These are phyloP conservation scores for Salvelinus namaycush DNA, from an alignment of 2,113 vertebrate genomes.

Conservation along the genomic window DNA sequence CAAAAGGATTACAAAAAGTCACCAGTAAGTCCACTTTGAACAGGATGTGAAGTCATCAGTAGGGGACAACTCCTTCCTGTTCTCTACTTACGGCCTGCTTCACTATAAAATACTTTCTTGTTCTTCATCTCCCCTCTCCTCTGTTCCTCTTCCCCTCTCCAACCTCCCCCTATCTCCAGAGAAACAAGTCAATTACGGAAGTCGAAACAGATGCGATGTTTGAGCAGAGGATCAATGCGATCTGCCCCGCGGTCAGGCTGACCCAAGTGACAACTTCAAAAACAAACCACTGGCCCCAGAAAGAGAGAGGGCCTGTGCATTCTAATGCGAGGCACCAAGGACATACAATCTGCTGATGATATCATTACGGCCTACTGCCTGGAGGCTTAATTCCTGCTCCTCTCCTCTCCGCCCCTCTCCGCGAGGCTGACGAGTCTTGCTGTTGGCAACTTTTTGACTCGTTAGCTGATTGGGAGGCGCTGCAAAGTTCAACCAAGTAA, in stretches of 20 bases:
- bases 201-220: constrained; percentile 16
- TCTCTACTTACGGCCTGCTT: too few species aligned
- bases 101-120: too few species aligned
- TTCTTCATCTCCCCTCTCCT: neutral
- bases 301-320: constrained; percentile 1
- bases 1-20: too few species aligned
- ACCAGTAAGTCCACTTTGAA: too few species aligned
- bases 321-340: constrained; percentile 45
- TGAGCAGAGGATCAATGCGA: constrained; percentile 4
- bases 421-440: constrained; percentile 38
- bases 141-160: neutral
- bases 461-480: constrained; percentile 48
- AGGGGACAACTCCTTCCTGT: too few species aligned
- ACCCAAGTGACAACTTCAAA: constrained; percentile 7
- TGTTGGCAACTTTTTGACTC: constrained; percentile 43
- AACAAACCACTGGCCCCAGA: neutral
- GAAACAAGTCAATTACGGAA: constrained; percentile 18
- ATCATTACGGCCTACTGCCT: constrained; percentile 27
- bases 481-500: constrained; percentile 46
- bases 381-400: constrained; percentile 18
- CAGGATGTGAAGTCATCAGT: too few species aligned
- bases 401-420: constrained; percentile 6
- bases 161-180: neutral
- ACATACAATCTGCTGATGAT: constrained; percentile 40
- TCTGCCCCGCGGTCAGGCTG: neutral